Conservation (phyloP, 2,888 invertebrate genomes). For the Operophtera brumata region DNA sequence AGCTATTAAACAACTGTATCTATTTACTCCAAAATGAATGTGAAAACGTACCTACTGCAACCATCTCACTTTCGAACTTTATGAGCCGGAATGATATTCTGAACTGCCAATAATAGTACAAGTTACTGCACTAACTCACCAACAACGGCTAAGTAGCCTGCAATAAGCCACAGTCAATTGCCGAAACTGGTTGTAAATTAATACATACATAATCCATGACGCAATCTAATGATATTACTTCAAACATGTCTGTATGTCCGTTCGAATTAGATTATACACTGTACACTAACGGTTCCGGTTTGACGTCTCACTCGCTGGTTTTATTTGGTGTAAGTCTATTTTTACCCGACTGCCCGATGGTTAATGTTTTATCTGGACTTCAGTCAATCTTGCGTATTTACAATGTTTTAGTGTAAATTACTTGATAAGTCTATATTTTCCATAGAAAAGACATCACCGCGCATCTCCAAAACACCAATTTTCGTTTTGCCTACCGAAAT, state of each 20-base stretch:
- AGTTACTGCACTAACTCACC: neutral
- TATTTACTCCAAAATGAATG: too few relatives aligned
- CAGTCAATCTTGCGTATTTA: too few relatives aligned
- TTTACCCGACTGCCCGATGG: too few relatives aligned
- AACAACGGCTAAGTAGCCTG: neutral
- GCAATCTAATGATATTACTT: slow-evolving; percentile 20
- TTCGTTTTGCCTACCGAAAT: too few relatives aligned
- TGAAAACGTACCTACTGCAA: neutral
- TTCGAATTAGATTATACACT: slow-evolving; percentile 12
- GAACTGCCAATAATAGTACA: slow-evolving; percentile 1
- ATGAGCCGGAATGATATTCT: slow-evolving; percentile 11
- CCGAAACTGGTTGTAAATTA: slow-evolving; percentile 25
- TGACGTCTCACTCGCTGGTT: slow-evolving; percentile 5
- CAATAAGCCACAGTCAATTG: slow-evolving; percentile 7
- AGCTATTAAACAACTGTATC: too few relatives aligned
- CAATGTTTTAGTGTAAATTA: neutral
- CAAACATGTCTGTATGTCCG: slow-evolving; percentile 21
- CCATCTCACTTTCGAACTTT: slow-evolving; percentile 17
- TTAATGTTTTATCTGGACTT: too few relatives aligned
- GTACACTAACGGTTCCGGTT: slow-evolving; percentile 23
- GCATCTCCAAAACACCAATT: neutral
- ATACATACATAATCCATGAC: slow-evolving; percentile 29
- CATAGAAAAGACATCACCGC: neutral
- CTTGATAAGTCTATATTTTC: too few relatives aligned
- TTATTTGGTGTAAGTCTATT: neutral